These are phyloP conservation scores for Zaprionus lachaisei DNA, from an alignment of 1,140 invertebrate genomes.

Conservation along the genomic window DNA sequence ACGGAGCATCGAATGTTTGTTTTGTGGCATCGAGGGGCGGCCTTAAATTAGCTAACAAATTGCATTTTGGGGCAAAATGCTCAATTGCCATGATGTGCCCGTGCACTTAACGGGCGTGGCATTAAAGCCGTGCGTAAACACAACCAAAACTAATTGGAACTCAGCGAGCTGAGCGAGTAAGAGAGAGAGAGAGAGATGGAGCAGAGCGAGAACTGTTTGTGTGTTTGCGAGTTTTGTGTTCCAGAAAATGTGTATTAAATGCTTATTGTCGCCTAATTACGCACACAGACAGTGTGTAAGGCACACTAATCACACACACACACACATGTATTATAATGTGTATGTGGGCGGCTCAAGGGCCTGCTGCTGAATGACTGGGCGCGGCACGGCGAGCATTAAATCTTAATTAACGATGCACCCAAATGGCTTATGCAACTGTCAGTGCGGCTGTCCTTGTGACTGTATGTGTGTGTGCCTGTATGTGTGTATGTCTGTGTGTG, in stretches of 20 bases:
- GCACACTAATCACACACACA: conserved; percentile 17
- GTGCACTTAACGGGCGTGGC: conserved; percentile 74
- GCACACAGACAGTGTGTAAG: conserved; percentile 41
- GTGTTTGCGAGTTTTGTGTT: conserved; percentile 19
- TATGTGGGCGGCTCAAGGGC: conserved; percentile 24
- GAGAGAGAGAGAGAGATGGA: neutral
- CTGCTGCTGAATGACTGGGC: conserved; percentile 36
- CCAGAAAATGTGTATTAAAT: conserved; percentile 78
- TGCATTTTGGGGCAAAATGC: conserved; percentile 57
- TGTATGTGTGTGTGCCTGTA: conserved; percentile 27
- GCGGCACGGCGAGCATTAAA: conserved; percentile 61
- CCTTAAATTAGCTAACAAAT: conserved; percentile 79
- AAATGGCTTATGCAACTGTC: conserved; percentile 54
- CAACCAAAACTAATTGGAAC: conserved; percentile 61
- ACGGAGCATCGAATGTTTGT: conserved; percentile 14
- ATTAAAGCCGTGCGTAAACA: conserved; percentile 60
- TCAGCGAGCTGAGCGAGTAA: neutral
- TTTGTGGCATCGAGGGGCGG: conserved; percentile 29
- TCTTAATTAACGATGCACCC: conserved; percentile 74
- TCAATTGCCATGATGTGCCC: conserved; percentile 45
- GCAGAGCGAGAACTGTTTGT: conserved; percentile 5
- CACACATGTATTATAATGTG: conserved; percentile 21
- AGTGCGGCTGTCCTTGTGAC: conserved; percentile 22
- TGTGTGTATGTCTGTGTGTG: conserved; percentile 35
- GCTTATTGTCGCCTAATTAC: conserved; percentile 82